Base-by-base conservation (phyloP, 2,888 invertebrate genomes). In the Dicycla oo region DNA sequence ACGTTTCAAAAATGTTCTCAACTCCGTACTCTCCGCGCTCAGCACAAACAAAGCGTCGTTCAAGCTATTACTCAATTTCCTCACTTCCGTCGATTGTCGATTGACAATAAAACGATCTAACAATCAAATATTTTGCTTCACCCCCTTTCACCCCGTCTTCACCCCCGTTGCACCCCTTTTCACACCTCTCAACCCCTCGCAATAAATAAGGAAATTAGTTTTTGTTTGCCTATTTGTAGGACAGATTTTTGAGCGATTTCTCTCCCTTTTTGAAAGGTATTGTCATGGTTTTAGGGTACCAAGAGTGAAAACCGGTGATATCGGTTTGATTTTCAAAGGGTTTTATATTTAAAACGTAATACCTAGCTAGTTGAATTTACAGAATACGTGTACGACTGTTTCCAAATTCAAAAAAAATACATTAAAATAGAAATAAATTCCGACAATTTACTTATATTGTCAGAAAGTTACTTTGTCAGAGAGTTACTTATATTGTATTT, bases 31-130 rank as follows among this genome's bases (percentile, higher is more conserved):
- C 0, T 72, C 3, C 20, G 70, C 20, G 51, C 15, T 10, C 20
- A 6, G 30, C 49, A 73, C 82, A 88, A 89, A 91, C 91, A 90
- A 87, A 85, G 81, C 86, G 78, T 86, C 77, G 85, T 83, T 84
- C 82, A 75, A 70, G 85, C 91, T 89, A 93, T 93, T 93, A 92
- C 93, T 92, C 93, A 93, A 94, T 94, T 93, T 93, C 93, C 93
- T 90, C 88, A 85, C 89, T 88, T 88, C 90, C 85, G 87, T 65
- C 78, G 88, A 89, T 90, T 88, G 90, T 84, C 89, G 86, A 89
- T 91, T 88, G 90, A 90, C 92, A 92, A 91, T 89, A 88, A 90
- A 92, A 92, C 87, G 87, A 87, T 87, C 87, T 89, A 90, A 91
- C 92, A 93, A 92, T 92, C 91, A 91, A 92, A 92, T 91, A 89